phyloP scores from a whole-genome alignment of 37 sponge, comb jelly and placozoan genomes.

The Corticium candelabrum region DNA sequence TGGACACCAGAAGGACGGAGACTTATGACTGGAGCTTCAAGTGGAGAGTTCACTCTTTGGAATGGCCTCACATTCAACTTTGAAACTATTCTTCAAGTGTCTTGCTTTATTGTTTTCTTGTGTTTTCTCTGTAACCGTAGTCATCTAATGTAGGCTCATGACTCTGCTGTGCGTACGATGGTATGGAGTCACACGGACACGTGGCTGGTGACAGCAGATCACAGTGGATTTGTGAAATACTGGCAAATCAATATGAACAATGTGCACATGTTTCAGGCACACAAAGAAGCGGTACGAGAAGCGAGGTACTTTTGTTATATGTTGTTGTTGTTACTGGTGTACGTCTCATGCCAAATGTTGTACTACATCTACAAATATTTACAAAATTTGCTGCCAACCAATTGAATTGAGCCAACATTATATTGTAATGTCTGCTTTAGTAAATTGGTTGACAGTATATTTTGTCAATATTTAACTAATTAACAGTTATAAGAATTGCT shows the following conservation, averaged over 20 bases:
- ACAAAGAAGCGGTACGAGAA: slow-evolving; percentile 80
- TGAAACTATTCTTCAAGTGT: slow-evolving; percentile 84
- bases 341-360: too few relatives aligned
- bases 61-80: slow-evolving; percentile 89
- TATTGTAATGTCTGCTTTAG: too few relatives aligned
- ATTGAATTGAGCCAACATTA: too few relatives aligned
- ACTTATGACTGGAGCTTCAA: slow-evolving; percentile 82
- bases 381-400: too few relatives aligned
- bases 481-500: too few relatives aligned
- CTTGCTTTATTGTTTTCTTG: not conserved
- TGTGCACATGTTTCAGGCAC: slow-evolving; percentile 89
- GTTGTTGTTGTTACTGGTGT: not conserved
- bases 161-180: slow-evolving; percentile 83
- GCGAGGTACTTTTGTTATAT: slow-evolving; percentile 43
- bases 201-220: slow-evolving; percentile 89
- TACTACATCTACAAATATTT: too few relatives aligned
- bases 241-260: slow-evolving; percentile 98
- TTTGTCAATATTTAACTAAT: too few relatives aligned
- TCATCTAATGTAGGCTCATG: slow-evolving; percentile 64
- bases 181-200: slow-evolving; percentile 74
- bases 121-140: not conserved
- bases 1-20: slow-evolving; percentile 96
- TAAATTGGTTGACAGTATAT: too few relatives aligned
- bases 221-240: slow-evolving; percentile 88
- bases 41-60: slow-evolving; percentile 96